These are phyloP conservation scores for Brachionus koreanus DNA, from an alignment of 1,140 invertebrate species.

Conservation along the genomic window DNA sequence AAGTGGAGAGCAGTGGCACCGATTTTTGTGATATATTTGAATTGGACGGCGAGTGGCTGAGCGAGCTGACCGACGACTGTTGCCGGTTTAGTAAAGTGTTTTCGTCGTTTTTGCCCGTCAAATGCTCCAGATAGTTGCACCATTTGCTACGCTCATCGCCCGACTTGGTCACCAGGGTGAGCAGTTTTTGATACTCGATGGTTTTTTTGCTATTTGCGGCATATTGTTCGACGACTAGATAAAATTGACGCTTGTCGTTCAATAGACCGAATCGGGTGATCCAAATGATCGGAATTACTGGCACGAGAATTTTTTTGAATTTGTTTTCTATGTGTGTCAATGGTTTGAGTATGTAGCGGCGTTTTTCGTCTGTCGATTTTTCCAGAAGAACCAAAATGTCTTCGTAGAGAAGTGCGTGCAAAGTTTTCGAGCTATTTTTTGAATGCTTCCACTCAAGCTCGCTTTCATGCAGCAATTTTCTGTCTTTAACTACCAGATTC, in stretches of 20 bases:
- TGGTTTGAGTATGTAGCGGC: constrained; percentile 35
- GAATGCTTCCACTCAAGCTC: constrained; percentile 28
- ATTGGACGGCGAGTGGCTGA: background rate
- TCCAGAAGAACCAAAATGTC: constrained; percentile 28
- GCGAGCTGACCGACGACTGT: background rate
- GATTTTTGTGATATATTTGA: constrained; percentile 17
- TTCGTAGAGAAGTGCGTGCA: background rate
- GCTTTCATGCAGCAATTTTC: constrained; percentile 6
- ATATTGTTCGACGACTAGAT: background rate
- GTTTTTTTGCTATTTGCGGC: background rate
- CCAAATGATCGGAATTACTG: constrained; percentile 6
- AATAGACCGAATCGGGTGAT: background rate
- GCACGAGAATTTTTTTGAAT: background rate
- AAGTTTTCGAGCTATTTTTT: background rate
- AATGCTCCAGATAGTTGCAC: background rate
- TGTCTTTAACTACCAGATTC: background rate
- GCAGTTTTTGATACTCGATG: background rate
- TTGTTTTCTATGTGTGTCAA: background rate
- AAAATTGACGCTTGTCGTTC: constrained; percentile 13
- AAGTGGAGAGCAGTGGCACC: background rate
- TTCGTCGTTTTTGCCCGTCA: background rate
- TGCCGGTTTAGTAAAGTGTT: background rate
- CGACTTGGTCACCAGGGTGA: constrained; percentile 20
- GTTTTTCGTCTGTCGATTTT: constrained; percentile 31
- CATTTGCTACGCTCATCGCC: constrained; percentile 41